A percentile compares a stretch with the other conserved stretches of the same genome.
These are phyloP conservation scores for Netelia fuscicornis DNA, from an alignment of 2,888 invertebrate genomes.

Conservation along the genomic window DNA sequence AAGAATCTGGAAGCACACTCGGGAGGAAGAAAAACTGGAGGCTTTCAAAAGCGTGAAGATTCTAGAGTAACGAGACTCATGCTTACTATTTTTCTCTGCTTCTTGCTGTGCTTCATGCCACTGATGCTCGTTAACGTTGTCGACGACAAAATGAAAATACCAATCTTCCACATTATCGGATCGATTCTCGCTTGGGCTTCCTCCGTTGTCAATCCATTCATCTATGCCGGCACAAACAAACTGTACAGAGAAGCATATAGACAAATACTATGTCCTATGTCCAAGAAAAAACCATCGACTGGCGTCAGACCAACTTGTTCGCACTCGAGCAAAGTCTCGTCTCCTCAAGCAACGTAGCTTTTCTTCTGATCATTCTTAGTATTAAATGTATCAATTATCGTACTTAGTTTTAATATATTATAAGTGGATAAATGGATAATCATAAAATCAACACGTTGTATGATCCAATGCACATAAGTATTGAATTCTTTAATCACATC, in stretches of 20 bases:
- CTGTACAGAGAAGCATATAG: conserved; percentile 88
- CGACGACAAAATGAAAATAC: conserved; percentile 91
- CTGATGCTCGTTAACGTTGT: conserved; percentile 95
- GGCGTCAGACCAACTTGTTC: conserved; percentile 77
- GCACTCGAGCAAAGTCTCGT: conserved; percentile 81
- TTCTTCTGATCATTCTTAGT: not conserved
- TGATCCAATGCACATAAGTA: conserved; percentile 69
- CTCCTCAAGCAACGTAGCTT: conserved; percentile 76
- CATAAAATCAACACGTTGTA: conserved; percentile 12
- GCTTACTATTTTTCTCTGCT: conserved; percentile 95
- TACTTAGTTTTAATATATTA: not conserved
- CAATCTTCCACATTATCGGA: conserved; percentile 92
- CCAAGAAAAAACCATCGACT: conserved; percentile 70
- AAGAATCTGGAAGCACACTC: conserved; percentile 90
- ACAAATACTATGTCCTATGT: conserved; percentile 80
- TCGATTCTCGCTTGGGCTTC: conserved; percentile 96
- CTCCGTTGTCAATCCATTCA: conserved; percentile 95
- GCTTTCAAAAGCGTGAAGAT: conserved; percentile 89
- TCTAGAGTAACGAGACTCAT: conserved; percentile 93
- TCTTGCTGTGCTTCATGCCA: conserved; percentile 94
- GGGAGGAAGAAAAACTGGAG: conserved; percentile 85
- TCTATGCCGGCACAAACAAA: conserved; percentile 95
- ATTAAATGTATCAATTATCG: not conserved
- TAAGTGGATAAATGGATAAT: conserved; percentile 8
- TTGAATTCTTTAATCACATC: conserved; percentile 60